Conservation (phyloP, 2,888 invertebrate species). For the Tillus elongatus region DNA sequence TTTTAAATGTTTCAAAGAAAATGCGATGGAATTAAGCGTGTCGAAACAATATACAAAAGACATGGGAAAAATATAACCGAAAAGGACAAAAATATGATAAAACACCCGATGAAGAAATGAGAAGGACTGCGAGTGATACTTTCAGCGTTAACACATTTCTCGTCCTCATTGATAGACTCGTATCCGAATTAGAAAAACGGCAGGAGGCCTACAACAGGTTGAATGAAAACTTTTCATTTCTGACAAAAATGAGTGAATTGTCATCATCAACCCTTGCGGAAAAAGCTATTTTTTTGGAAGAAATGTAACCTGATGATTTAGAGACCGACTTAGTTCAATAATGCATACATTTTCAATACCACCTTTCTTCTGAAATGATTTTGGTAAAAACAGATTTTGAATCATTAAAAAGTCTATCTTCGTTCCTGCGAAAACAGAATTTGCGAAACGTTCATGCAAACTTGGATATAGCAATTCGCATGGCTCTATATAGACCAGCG, state of each 20-base stretch:
- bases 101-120: no score
- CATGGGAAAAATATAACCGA: conserved; percentile 18
- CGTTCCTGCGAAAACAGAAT: no score
- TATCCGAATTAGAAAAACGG: no score
- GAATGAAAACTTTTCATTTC: conserved; percentile 13
- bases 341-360: conserved; percentile 21
- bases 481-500: no score
- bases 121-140: no score
- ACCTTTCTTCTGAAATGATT: conserved; percentile 19
- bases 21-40: no score
- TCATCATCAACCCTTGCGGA: conserved; percentile 13
- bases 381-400: conserved; percentile 18
- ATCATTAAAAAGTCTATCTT: conserved; percentile 16
- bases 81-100: conserved; percentile 16
- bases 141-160: no score
- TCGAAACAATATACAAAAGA: conserved; percentile 20
- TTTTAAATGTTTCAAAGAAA: conserved; percentile 19
- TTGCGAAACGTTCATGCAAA: conserved; percentile 13
- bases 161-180: no score
- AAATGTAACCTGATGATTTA: no score
- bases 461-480: no score
- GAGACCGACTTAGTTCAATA: conserved; percentile 23
- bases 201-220: no score
- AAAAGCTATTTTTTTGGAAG: conserved; percentile 15
- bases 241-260: conserved; percentile 21